phyloP scores from a whole-genome alignment of 1,140 invertebrate species.

The Hydropsyche tenuis region DNA sequence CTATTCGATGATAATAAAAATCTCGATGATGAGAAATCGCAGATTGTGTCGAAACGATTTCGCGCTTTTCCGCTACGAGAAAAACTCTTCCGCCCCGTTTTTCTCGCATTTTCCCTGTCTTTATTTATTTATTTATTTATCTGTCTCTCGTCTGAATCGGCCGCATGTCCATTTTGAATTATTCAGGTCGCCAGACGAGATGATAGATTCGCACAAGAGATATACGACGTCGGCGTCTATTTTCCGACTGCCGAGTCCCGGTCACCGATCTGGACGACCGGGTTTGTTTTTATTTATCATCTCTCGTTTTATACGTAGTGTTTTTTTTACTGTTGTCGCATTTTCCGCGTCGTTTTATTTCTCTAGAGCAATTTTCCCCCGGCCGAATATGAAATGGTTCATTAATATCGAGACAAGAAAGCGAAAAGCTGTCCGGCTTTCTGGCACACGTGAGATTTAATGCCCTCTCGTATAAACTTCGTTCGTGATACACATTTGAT shows the following conservation, averaged over 20 bases:
- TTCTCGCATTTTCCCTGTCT: neutral
- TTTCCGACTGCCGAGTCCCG: slow-evolving; percentile 8
- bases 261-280: neutral
- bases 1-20: too few species aligned
- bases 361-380: neutral
- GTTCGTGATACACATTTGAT: neutral
- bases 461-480: neutral
- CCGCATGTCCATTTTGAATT: slow-evolving; percentile 49
- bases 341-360: neutral
- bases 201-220: slow-evolving; percentile 39
- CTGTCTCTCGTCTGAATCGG: slow-evolving; percentile 43
- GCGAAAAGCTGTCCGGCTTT: slow-evolving; percentile 21
- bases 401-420: slow-evolving; percentile 22
- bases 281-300: slow-evolving; percentile 8
- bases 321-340: too few species aligned
- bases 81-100: neutral
- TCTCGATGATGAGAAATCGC: too few species aligned
- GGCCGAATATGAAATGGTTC: slow-evolving; percentile 10
- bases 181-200: slow-evolving; percentile 43
- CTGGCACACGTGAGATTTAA: slow-evolving; percentile 17
- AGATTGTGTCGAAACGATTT: too few species aligned
- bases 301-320: too few species aligned
- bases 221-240: slow-evolving; percentile 27
- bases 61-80: too few species aligned
- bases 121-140: slow-evolving; percentile 33